Conservation (phyloP, 2,888 invertebrate genomes). For the Yponomeuta evonymella region DNA sequence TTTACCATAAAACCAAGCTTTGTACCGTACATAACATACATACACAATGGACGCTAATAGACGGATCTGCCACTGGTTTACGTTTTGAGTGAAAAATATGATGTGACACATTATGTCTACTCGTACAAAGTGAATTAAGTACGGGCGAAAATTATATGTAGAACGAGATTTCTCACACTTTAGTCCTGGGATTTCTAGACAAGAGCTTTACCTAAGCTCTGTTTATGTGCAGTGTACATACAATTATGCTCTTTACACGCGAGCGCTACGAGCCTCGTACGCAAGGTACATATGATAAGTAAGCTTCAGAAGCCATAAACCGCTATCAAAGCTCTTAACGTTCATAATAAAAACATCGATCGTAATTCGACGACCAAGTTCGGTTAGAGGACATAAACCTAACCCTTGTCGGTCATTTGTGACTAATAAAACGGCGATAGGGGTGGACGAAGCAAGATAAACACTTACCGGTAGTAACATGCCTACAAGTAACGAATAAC, state of each 20-base stretch:
- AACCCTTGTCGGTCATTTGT: background rate
- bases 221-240: background rate
- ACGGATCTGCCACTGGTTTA: background rate
- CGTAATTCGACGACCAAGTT: conserved; percentile 10
- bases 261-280: background rate
- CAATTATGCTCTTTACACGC: no score
- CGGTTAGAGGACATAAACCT: background rate
- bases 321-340: conserved; percentile 29
- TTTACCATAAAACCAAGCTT: background rate
- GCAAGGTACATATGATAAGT: background rate
- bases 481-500: no score
- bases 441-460: background rate
- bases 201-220: background rate
- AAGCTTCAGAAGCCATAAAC: conserved; percentile 31
- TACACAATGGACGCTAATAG: background rate
- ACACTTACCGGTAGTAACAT: background rate
- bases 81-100: background rate
- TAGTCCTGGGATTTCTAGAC: background rate
- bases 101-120: background rate
- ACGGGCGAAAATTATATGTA: no score
- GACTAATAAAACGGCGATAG: background rate
- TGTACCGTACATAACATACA: background rate
- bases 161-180: background rate
- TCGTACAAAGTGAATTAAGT: no score
- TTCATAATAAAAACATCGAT: conserved; percentile 9